Evolutionary conservation across 2,888 invertebrate genomes (phyloP).

Genomic region (Drosophila silvestris): DNA sequence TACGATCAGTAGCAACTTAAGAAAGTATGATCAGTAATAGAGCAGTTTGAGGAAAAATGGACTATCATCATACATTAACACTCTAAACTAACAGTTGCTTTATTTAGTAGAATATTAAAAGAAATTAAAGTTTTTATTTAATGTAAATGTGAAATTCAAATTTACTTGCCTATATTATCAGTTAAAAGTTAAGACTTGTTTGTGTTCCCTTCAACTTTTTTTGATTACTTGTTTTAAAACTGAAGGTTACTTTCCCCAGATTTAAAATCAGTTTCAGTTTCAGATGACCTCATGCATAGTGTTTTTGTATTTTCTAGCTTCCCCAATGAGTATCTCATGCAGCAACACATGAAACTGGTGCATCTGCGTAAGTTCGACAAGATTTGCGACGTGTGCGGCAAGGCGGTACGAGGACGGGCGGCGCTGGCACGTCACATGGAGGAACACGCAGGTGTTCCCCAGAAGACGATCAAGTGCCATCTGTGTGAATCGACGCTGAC

Average conservation of each 20-base stretch:
- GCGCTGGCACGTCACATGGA: slow-evolving; percentile 80
- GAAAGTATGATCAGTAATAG: neutral
- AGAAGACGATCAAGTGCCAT: slow-evolving; percentile 77
- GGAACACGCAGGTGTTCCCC: slow-evolving; percentile 79
- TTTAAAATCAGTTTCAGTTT: too few relatives aligned
- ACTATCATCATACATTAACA: neutral
- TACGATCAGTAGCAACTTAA: neutral
- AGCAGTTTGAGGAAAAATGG: neutral
- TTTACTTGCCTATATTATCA: too few relatives aligned
- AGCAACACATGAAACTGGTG: slow-evolving; percentile 78
- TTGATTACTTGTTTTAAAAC: neutral
- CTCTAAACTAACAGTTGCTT: neutral
- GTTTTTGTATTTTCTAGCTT: slow-evolving; percentile 77
- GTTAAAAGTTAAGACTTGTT: too few relatives aligned
- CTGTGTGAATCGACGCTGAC: slow-evolving; percentile 78
- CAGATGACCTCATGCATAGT: neutral
- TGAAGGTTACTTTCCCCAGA: too few relatives aligned
- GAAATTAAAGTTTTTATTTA: too few relatives aligned
- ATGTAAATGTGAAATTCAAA: too few relatives aligned
- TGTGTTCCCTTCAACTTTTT: neutral
- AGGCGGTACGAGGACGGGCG: slow-evolving; percentile 77
- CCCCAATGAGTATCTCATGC: slow-evolving; percentile 76
- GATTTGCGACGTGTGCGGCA: slow-evolving; percentile 83
- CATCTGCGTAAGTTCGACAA: slow-evolving; percentile 81
- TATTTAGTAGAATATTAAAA: too few relatives aligned